Evolutionary conservation across 2,888 invertebrate genomes (phyloP), one percentile per base, ranked within the genome.

Genomic region (Eristalis tenax): DNA sequence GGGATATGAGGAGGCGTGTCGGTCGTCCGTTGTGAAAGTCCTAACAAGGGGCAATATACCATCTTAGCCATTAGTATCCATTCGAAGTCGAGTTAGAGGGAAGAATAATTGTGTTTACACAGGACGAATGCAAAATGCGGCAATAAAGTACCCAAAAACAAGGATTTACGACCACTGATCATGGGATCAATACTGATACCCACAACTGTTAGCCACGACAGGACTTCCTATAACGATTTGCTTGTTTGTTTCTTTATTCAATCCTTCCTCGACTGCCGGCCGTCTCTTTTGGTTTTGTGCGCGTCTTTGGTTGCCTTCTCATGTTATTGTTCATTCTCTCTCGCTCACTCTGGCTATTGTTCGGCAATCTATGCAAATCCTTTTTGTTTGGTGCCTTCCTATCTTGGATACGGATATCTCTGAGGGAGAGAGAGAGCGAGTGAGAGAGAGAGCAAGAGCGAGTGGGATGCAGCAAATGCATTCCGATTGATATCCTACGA

Each of bases 401-500:
- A 26, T 78, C 23, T 59, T 23, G 59, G 32, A 32, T n/a, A 32
- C 26, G 63, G 35, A 32, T 32, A 32, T 32, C 32, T 10, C 32
- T 8, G 10, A 8, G 8, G 10, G 32, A 32, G 10, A 0, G 8
- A 32, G 32, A 32, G 32, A 61, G 28, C 63, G 23, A 43, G 10
- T n/a, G n/a, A n/a, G n/a, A n/a, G n/a, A n/a, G n/a, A n/a, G n/a
- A n/a, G n/a, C n/a, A n/a, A n/a, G n/a, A n/a, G n/a, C n/a, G 22
- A 38, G 15, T 1, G 26, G 26, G 28, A 32, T 59, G 38, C 15
- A 75, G 56, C 26, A 82, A 78, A 82, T 83, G 57, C 79, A 83
- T 87, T 87, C 66, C 78, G 65, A 87, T 83, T 79, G 87, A 87
- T 87, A 87, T 80, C 87, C 76, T 76, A 87, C 76, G 87, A 87